Base-by-base conservation (phyloP, 1,140 invertebrate genomes). In the Mycetomoellerius zeteki region DNA sequence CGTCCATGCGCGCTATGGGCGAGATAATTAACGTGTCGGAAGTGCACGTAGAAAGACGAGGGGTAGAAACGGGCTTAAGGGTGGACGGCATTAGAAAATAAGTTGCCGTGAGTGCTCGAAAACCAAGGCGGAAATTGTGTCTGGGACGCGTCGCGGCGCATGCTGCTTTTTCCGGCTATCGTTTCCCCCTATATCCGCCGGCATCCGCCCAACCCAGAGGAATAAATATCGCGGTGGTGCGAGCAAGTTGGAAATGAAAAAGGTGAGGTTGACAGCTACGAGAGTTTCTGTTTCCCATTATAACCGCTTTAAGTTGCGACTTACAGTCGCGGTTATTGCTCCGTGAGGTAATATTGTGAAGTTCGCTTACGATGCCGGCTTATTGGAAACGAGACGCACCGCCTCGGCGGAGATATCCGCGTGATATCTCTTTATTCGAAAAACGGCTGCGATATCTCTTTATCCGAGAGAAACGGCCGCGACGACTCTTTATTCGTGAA, bases 271-370 rank as follows among this genome's bases (percentile, higher is more conserved):
- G 80, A 84, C 80, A 84, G 80, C 80, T 75, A 84, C 69, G 80
- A 84, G 80, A 84, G 80, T 84, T 84, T 84, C 80, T 62, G 80
- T 84, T 84, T 84, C 54, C 54, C 54, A 84, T 84, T 75, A 84
- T 84, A 84, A 84, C 54, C 54, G 69, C 54, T 84, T 84, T 75
- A 84, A 84, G 80, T 84, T 60, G 80, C 69, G 80, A 84, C 71
- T 62, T 12, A 54, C 69, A 75, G 54, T 84, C 80, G 80, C 69
- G 69, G 80, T 84, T 84, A 84, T 84, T 84, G 80, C 80, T 60
- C 37, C 12, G 69, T n/a, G 80, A 84, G 80, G 80, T 84, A 84
- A 84, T 84, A 84, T 84, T 62, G 80, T 50, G 64, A 52, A 56
- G 80, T 75, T 84, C 72, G 80, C 69, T 84, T 75, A 75, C 27